Base-by-base conservation (phyloP, 2,113 vertebrate species). In the Nesospiza acunhae region DNA sequence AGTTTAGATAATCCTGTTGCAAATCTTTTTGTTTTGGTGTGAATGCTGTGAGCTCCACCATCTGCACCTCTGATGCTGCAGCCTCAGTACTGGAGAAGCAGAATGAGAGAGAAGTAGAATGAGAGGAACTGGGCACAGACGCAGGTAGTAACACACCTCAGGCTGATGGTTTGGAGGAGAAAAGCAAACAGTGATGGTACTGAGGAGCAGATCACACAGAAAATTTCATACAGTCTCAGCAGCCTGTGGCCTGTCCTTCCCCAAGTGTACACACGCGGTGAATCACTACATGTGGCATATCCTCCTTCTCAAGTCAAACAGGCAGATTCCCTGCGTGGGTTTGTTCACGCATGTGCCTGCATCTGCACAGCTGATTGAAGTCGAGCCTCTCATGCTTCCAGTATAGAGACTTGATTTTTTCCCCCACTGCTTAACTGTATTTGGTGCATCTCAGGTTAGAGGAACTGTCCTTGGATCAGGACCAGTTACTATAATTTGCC, bases 211-310 rank as follows among this genome's bases (percentile, higher is more conserved):
- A 41, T 81, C 4, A 49, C 21, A n/a, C 1, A 4, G 50, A 30
- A 86, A 11, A 50, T 31, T 27, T 27, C 22, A 22, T 75, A 11
- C 3, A 30, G 47, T 75, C 2, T 0, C 52, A 68, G 68, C 66
- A 84, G 26, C 49, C 24, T 59, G 35, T 37, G 33, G 20, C 63
- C 30, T 6, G 1, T 78, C 68, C 68, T 86, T 86, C 56, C 39
- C 30, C 16, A 28, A 0, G 14, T 28, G 23, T 6, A 1, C 19
- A 33, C 2, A 7, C 2, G 0, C 3, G 27, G 50, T 73, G 66
- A 53, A 60, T 80, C 4, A 2, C 52, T 89, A 4, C 9, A 0
- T 35, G 16, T 6, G 33, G 15, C 55, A 23, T 6, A 2, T 56
- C 14, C 18, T 26, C n/a, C 59, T 58, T 53, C 41, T 70, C 17